Conservation (phyloP, 2,113 vertebrate species). For the Entelurus aequoreus region DNA sequence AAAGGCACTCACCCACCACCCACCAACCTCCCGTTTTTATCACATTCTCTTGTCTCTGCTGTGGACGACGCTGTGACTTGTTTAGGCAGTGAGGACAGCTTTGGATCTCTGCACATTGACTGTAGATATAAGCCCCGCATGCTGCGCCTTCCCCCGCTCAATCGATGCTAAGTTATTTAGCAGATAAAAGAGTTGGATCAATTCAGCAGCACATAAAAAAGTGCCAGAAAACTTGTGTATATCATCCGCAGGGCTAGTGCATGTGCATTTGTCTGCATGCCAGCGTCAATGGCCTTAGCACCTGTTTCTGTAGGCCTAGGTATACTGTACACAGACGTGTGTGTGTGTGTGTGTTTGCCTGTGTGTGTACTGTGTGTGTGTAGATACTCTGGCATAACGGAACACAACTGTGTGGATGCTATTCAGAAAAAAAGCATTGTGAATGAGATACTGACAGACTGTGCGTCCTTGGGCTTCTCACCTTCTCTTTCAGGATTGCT, state of each 20-base stretch:
- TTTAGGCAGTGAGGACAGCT: slow-evolving; percentile 52
- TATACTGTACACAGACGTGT: slow-evolving; percentile 25
- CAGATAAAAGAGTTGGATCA: slow-evolving; percentile 71
- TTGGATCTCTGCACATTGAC: slow-evolving; percentile 58
- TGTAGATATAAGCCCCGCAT: slow-evolving; percentile 18
- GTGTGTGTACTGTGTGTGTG: neutral
- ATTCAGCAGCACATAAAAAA: slow-evolving; percentile 64
- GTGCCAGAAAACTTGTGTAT: slow-evolving; percentile 60
- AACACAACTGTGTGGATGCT: slow-evolving; percentile 14
- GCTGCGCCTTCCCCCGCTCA: slow-evolving; percentile 30
- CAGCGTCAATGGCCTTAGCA: slow-evolving; percentile 30
- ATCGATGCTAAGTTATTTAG: slow-evolving; percentile 76
- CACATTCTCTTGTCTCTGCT: slow-evolving; percentile 18
- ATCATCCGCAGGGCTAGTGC: slow-evolving; percentile 31
- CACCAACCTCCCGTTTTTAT: slow-evolving; percentile 19
- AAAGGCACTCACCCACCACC: neutral
- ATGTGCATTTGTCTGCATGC: slow-evolving; percentile 5
- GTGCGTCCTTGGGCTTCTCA: slow-evolving; percentile 52
- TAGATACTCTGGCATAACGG: neutral
- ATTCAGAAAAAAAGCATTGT: slow-evolving; percentile 30
- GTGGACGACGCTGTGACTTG: slow-evolving; percentile 34
- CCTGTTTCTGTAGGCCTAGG: slow-evolving; percentile 9
- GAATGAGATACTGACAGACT: slow-evolving; percentile 26
- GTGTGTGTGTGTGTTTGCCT: slow-evolving; percentile 16
- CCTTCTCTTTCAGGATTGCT: slow-evolving; percentile 28